A percentile compares a stretch with the other conserved stretches of the same genome.
These are phyloP conservation scores for Hanleya hanleyi DNA, from an alignment of 2,888 invertebrate species.

Conservation along the genomic window DNA sequence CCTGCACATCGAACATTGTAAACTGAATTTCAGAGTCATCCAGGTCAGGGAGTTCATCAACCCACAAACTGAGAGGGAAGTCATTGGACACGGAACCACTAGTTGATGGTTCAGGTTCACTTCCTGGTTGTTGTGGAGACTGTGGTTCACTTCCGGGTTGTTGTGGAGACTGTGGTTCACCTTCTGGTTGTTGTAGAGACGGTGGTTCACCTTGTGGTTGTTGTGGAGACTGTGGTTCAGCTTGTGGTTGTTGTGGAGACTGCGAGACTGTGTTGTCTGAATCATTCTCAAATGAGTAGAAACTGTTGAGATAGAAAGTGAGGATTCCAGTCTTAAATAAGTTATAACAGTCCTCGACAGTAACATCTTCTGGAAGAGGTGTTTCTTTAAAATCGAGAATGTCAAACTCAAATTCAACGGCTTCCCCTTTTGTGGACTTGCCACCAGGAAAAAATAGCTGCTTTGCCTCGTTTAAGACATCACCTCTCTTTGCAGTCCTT, in stretches of 20 bases:
- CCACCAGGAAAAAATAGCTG: background rate
- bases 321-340: background rate
- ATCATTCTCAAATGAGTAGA: too few relatives aligned
- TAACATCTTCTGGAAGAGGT: background rate
- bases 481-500: background rate
- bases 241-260: too few relatives aligned
- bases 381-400: background rate
- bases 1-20: background rate
- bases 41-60: background rate
- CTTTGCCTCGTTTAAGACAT: background rate
- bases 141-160: too few relatives aligned
- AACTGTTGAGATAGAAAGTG: background rate
- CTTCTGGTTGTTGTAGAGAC: too few relatives aligned
- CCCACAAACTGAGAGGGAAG: too few relatives aligned
- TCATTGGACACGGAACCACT: too few relatives aligned
- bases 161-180: too few relatives aligned
- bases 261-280: too few relatives aligned
- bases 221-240: too few relatives aligned
- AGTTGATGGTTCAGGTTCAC: too few relatives aligned
- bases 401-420: background rate
- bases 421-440: background rate
- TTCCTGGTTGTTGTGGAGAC: too few relatives aligned
- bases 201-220: too few relatives aligned
- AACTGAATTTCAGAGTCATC: background rate
- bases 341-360: background rate